Percentiles rank a stretch among this genome's conserved stretches.
Evolutionary conservation across 2,888 invertebrate genomes (phyloP).

Genomic region (Dolomedes plantarius): DNA sequence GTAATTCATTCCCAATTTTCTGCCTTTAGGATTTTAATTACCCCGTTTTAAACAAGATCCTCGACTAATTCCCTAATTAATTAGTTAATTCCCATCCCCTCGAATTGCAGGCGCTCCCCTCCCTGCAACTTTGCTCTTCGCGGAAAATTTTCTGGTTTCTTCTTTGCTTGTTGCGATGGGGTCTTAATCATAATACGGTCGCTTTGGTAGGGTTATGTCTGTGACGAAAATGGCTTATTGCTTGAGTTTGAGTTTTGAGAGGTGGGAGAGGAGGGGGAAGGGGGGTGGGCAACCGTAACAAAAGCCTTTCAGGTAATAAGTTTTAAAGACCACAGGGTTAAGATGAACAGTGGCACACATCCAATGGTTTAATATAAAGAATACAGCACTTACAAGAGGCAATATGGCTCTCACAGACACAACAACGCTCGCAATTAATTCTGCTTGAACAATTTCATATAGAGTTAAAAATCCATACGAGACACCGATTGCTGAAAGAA

Average conservation of each 20-base stretch:
- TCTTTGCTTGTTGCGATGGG: slow-evolving; percentile 31
- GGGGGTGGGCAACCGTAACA: not conserved
- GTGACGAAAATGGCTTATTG: slow-evolving; percentile 13
- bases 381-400: no score
- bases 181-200: slow-evolving; percentile 58
- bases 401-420: no score
- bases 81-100: slow-evolving; percentile 68
- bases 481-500: no score
- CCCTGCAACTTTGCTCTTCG: not conserved
- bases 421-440: no score
- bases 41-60: slow-evolving; percentile 69
- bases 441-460: no score
- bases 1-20: slow-evolving; percentile 70
- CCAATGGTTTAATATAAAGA: not conserved
- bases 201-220: slow-evolving; percentile 15
- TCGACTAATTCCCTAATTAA: slow-evolving; percentile 71
- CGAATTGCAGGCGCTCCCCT: slow-evolving; percentile 14
- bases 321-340: not conserved
- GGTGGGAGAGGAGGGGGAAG: not conserved
- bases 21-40: slow-evolving; percentile 71
- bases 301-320: slow-evolving; percentile 11
- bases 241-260: slow-evolving; percentile 7
- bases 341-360: not conserved
- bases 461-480: no score
- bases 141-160: slow-evolving; percentile 34